Conservation (phyloP, 1,140 invertebrate genomes). For the Zaprionus kolodkinae region DNA sequence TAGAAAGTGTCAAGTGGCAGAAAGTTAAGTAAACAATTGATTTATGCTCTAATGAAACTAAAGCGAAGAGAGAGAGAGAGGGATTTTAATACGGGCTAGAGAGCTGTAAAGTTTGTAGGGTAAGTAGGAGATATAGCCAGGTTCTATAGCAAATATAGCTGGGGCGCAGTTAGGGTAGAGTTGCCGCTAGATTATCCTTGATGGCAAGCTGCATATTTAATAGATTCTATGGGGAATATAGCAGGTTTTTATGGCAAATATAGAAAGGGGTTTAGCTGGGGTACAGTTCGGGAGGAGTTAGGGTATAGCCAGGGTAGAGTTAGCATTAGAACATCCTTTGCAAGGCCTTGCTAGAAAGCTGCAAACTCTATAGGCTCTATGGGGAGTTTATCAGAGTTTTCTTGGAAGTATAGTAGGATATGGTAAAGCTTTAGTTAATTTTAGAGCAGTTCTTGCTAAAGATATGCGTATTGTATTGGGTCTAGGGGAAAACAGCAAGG, state of each 20-base stretch:
- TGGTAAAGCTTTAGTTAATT: too few species aligned
- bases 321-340: too few species aligned
- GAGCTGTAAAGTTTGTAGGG: not conserved
- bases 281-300: not conserved
- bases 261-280: not conserved
- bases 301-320: not conserved
- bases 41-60: slow-evolving; percentile 26
- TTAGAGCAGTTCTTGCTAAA: too few species aligned
- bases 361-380: too few species aligned
- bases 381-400: too few species aligned
- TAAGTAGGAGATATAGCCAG: not conserved
- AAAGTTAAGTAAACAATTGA: slow-evolving; percentile 35
- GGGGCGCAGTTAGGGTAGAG: not conserved
- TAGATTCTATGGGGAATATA: too few species aligned
- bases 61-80: not conserved
- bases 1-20: slow-evolving; percentile 12
- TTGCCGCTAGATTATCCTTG: too few species aligned
- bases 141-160: not conserved
- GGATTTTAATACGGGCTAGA: not conserved
- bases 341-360: too few species aligned
- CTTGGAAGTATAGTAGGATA: too few species aligned
- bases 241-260: not conserved
- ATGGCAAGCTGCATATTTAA: too few species aligned
- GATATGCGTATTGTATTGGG: not conserved
- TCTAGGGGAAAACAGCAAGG: too few species aligned